These are phyloP conservation scores for Furcifer pardalis DNA, from an alignment of 2,797 vertebrate species.

Conservation along the genomic window DNA sequence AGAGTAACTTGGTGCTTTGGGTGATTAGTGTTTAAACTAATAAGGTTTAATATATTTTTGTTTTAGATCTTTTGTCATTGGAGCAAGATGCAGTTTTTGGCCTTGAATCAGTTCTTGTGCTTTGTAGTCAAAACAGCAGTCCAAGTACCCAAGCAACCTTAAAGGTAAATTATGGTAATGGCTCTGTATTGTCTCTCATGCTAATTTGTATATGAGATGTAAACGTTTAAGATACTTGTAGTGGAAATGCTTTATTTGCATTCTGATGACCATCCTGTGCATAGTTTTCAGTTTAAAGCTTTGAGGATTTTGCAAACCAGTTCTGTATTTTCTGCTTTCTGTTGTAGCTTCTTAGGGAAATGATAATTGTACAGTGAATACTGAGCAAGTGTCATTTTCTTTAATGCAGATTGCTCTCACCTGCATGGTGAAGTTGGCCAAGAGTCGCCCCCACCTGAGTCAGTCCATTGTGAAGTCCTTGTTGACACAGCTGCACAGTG, in stretches of 20 bases:
- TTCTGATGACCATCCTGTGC: background rate
- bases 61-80: constrained; percentile 86
- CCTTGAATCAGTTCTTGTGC: constrained; percentile 91
- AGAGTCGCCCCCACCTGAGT: constrained; percentile 90
- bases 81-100: constrained; percentile 95
- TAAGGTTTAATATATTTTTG: constrained; percentile 8
- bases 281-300: background rate
- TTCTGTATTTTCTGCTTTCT: constrained; percentile 4
- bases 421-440: constrained; percentile 91
- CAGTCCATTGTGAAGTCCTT: constrained; percentile 91
- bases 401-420: constrained; percentile 85
- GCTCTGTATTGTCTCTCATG: background rate
- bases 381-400: constrained; percentile 8
- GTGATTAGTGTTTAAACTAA: background rate
- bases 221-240: background rate
- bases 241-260: background rate
- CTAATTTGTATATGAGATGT: background rate
- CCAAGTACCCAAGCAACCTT: constrained; percentile 87
- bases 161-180: constrained; percentile 78
- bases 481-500: constrained; percentile 88
- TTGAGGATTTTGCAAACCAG: background rate
- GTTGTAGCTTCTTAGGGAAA: background rate
- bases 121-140: constrained; percentile 92
- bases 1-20: background rate
- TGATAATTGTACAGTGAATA: background rate